Evolutionary conservation across 2,888 invertebrate species (phyloP), one percentile per base, ranked within the genome.

Genomic region (Smittia aterrima): DNA sequence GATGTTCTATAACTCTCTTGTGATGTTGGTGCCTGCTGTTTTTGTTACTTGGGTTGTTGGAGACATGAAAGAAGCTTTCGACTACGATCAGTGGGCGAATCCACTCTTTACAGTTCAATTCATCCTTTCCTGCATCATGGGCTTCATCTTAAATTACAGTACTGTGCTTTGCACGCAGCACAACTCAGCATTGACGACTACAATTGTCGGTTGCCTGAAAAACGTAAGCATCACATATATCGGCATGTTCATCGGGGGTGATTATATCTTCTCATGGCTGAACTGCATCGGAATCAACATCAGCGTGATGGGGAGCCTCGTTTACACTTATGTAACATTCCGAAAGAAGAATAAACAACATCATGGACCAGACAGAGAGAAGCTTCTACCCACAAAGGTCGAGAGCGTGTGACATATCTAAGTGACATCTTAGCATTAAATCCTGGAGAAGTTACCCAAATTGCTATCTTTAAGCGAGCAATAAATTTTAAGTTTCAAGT

Each of bases 131-230:
- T 98, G 98, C 83, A 84, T 96, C 11, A 96, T 99, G 95, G 98
- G 99, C 0, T 98, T 98, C 82, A 85, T 99, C 66, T 85, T 99
- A 70, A 95, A 94, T 62, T 98, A 97, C 82, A 94, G 96, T 81
- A 93, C 96, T 13, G 92, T 99, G 79, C 82, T 98, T 54, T 99
- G 99, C 83, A 99, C 98, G 0, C 90, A 93, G 79, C 90, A 93
- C 82, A 99, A 99, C 83, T 98, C 98, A 75, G 98, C 99, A n/a
- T 85, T 99, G 66, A 99, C 99, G 0, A 99, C 99, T 0, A 97
- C 98, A 3, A 97, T 99, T 75, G 95, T 99, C 77, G 99, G 99
- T 3, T 98, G 98, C 80, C 86, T 99, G 74, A 99, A 99, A 85
- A 99, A 99, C 84, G 93, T 99, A 78, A 88, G 96, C 78, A 94